Conservation (phyloP, 2,888 invertebrate species). For the Xylocampa areola region DNA sequence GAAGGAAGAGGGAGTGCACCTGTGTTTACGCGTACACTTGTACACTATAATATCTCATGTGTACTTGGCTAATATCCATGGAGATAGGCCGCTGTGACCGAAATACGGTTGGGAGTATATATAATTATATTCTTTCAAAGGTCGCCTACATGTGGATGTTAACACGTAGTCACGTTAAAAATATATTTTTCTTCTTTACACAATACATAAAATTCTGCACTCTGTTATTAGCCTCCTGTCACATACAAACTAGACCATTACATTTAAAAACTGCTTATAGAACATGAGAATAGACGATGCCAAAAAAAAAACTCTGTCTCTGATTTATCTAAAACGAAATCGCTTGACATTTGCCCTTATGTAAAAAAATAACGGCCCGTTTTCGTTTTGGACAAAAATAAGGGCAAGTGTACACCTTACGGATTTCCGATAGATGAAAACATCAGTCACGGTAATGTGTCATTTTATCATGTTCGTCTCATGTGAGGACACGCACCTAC, state of each 20-base stretch:
- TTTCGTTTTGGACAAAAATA: constrained; percentile 43
- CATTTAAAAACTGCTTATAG: background rate
- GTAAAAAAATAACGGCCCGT: constrained; percentile 30
- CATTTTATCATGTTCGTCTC: constrained; percentile 54
- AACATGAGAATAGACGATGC: background rate
- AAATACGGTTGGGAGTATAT: too few species aligned
- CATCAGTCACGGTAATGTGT: constrained; percentile 62
- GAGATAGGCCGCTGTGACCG: too few species aligned
- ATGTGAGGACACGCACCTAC: constrained; percentile 55
- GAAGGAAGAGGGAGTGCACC: too few species aligned
- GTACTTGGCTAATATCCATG: too few species aligned
- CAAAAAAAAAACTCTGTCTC: constrained; percentile 15
- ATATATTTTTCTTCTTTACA: too few species aligned
- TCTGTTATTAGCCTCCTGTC: background rate
- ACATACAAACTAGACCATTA: constrained; percentile 2
- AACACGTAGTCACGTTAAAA: too few species aligned
- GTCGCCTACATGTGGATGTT: too few species aligned
- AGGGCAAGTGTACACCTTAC: constrained; percentile 50
- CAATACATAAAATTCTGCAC: too few species aligned
- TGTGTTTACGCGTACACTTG: too few species aligned
- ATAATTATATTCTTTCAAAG: too few species aligned
- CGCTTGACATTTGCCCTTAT: constrained; percentile 13
- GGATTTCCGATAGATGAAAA: constrained; percentile 59
- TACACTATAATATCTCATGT: too few species aligned
- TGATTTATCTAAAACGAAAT: constrained; percentile 47